Conservation (phyloP, 2,113 vertebrate genomes). For the Vanacampus margaritifer region DNA sequence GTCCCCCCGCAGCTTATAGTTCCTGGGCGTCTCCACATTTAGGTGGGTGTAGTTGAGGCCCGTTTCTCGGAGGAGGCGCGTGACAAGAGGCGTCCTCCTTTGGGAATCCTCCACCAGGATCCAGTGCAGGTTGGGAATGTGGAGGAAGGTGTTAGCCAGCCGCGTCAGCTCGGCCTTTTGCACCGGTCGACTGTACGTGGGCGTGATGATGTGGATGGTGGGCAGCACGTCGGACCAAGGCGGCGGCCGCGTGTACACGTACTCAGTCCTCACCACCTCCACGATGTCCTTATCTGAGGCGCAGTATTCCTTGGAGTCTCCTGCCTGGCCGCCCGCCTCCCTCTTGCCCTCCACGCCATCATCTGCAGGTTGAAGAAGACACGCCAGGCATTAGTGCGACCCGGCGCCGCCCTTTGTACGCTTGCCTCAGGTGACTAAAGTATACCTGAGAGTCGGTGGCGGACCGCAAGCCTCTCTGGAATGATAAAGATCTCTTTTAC, state of each 20-base stretch:
- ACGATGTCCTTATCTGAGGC: conserved; percentile 95
- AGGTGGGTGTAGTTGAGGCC: conserved; percentile 98
- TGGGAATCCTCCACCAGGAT: conserved; percentile 97
- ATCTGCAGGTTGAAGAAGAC: conserved; percentile 79
- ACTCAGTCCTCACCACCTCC: conserved; percentile 98
- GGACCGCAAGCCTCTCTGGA: conserved; percentile 78
- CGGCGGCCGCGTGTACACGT: conserved; percentile 92
- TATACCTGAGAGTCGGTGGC: conserved; percentile 74
- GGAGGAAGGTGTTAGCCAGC: conserved; percentile 92
- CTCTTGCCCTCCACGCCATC: conserved; percentile 82
- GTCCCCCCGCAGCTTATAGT: conserved; percentile 93
- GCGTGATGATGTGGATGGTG: conserved; percentile 95
- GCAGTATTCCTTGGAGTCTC: conserved; percentile 95
- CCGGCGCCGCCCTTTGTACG: conserved; percentile 57
- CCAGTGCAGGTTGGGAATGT: conserved; percentile 97
- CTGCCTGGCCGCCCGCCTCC: conserved; percentile 72
- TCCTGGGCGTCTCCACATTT: conserved; percentile 95
- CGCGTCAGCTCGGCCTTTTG: conserved; percentile 97
- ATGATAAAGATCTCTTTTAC: conserved; percentile 85
- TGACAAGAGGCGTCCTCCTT: conserved; percentile 84
- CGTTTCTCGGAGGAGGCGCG: conserved; percentile 85
- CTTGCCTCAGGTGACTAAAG: conserved; percentile 66
- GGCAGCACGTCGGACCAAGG: conserved; percentile 95
- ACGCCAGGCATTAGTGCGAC: conserved; percentile 68
- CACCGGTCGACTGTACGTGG: conserved; percentile 93